Evolutionary conservation across 2,113 vertebrate species (phyloP).

Genomic region (Neotoma lepida): DNA sequence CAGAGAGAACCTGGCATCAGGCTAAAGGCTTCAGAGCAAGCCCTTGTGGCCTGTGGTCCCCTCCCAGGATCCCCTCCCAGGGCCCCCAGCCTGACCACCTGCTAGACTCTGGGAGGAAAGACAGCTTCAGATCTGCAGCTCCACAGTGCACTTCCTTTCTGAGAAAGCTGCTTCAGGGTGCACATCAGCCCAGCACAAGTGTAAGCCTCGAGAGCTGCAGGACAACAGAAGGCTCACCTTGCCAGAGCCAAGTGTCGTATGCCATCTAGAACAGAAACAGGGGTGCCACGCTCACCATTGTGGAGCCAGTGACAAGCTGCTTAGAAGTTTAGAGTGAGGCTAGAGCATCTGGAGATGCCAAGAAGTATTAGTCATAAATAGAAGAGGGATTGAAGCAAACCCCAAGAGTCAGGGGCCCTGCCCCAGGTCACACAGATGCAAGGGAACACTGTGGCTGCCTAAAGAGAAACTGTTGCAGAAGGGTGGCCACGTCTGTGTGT

Average conservation of each 20-base stretch:
- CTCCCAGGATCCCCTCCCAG: too few species aligned
- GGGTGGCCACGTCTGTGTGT: background rate
- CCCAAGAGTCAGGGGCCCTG: background rate
- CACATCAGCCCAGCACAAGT: background rate
- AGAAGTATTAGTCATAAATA: background rate
- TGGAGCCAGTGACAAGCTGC: background rate
- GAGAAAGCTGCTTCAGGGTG: background rate
- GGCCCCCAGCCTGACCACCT: background rate
- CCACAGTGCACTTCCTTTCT: background rate
- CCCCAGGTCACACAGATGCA: background rate
- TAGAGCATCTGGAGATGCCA: background rate
- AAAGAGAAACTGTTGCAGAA: background rate
- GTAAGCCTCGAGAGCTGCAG: background rate
- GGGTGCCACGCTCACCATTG: background rate
- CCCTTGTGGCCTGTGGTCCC: background rate
- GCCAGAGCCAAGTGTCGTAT: background rate
- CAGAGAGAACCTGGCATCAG: background rate
- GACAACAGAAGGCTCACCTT: background rate
- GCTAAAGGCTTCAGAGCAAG: background rate
- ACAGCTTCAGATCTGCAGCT: background rate
- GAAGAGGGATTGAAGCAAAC: background rate
- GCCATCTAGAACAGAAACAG: background rate
- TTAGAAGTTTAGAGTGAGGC: too few species aligned
- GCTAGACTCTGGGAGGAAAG: background rate
- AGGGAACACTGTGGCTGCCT: background rate